Evolutionary conservation across 2,113 vertebrate species (phyloP).

Genomic region (Xenopus laevis): DNA sequence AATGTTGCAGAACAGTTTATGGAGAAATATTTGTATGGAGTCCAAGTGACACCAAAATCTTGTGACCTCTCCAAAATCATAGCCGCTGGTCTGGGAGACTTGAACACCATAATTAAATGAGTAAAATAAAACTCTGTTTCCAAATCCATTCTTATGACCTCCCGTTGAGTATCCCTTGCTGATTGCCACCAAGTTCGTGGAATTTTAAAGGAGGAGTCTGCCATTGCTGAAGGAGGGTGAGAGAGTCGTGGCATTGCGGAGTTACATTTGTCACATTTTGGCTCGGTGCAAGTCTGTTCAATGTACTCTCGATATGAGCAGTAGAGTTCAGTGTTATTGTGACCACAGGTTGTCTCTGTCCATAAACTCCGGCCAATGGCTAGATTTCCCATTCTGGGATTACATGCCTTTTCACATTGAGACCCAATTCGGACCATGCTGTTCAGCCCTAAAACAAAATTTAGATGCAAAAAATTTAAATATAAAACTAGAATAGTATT

Average conservation of each 20-base stretch:
- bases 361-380: conserved; percentile 77
- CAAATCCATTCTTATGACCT: conserved; percentile 86
- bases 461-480: background rate
- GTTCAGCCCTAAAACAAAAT: conserved; percentile 59
- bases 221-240: conserved; percentile 83
- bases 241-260: conserved; percentile 65
- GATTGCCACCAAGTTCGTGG: conserved; percentile 97
- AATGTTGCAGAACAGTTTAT: conserved; percentile 82
- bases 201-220: conserved; percentile 87
- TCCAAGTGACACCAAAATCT: conserved; percentile 89
- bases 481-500: no score
- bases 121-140: conserved; percentile 93
- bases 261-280: conserved; percentile 76
- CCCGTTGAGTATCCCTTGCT: conserved; percentile 62
- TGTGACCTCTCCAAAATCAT: conserved; percentile 93
- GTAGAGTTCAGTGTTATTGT: conserved; percentile 69
- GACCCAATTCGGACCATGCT: conserved; percentile 54
- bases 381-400: conserved; percentile 91
- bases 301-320: conserved; percentile 68
- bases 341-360: conserved; percentile 81
- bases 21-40: conserved; percentile 84
- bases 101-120: conserved; percentile 91
- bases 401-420: conserved; percentile 86
- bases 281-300: conserved; percentile 62
- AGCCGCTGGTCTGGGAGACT: conserved; percentile 82